Evolutionary conservation across 2,888 invertebrate species (phyloP).

Genomic region (Metopia argyrocephala): DNA sequence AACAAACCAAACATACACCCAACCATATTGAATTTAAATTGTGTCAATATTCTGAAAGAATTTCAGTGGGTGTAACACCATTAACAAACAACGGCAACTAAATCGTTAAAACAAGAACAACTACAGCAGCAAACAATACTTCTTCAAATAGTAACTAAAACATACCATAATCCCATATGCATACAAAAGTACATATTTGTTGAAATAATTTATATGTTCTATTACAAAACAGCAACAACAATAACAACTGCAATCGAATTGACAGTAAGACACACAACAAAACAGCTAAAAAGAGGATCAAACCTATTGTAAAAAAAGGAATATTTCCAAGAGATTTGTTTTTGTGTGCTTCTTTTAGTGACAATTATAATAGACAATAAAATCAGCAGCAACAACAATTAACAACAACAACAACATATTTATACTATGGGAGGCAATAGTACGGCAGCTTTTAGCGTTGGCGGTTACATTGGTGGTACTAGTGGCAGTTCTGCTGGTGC

Average conservation of each 20-base stretch:
- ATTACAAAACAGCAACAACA: neutral
- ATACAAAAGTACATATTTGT: slow-evolving; percentile 32
- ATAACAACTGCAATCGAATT: slow-evolving; percentile 17
- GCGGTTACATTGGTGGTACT: slow-evolving; percentile 75
- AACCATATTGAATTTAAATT: slow-evolving; percentile 52
- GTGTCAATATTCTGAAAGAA: slow-evolving; percentile 60
- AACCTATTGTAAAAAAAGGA: neutral
- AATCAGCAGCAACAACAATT: neutral
- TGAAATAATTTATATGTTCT: slow-evolving; percentile 17
- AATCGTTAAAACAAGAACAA: slow-evolving; percentile 12
- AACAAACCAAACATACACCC: slow-evolving; percentile 7
- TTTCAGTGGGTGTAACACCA: slow-evolving; percentile 57
- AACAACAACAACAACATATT: slow-evolving; percentile 51
- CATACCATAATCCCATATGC: slow-evolving; percentile 1
- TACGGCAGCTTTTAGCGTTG: slow-evolving; percentile 72
- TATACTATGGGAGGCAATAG: slow-evolving; percentile 73
- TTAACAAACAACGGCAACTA: slow-evolving; percentile 11
- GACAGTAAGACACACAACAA: neutral
- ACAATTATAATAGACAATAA: neutral
- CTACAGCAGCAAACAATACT: neutral
- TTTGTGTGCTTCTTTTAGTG: slow-evolving; percentile 6
- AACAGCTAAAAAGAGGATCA: slow-evolving; percentile 5
- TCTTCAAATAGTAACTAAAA: neutral
- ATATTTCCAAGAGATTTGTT: neutral
- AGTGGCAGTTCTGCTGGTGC: slow-evolving; percentile 68